A percentile compares a stretch with the other conserved stretches of the same genome.
Evolutionary conservation across 1,140 invertebrate species (phyloP).

Genomic region (Macrosteles quadrilineatus): DNA sequence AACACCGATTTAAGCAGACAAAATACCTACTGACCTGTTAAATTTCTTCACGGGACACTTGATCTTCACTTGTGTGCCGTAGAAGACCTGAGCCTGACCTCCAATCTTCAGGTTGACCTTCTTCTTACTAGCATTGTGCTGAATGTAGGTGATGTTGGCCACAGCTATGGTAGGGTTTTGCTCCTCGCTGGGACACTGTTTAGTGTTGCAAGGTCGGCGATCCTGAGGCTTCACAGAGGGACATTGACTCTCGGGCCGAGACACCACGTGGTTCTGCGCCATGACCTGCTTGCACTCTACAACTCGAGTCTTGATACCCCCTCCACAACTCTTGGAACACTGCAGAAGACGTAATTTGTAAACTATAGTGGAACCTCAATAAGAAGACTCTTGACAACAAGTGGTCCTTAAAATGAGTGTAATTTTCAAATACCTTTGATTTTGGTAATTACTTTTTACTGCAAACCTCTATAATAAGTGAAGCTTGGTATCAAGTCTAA

Average conservation of each 20-base stretch:
- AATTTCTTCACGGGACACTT: slow-evolving; percentile 86
- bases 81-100: slow-evolving; percentile 79
- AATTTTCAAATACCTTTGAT: too few relatives aligned
- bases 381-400: too few relatives aligned
- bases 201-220: slow-evolving; percentile 80
- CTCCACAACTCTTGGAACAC: slow-evolving; percentile 90
- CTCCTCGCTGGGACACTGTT: slow-evolving; percentile 68
- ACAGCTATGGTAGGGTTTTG: slow-evolving; percentile 60
- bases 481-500: too few relatives aligned
- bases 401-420: too few relatives aligned
- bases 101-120: slow-evolving; percentile 81
- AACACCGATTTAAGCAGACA: too few relatives aligned
- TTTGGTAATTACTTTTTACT: too few relatives aligned
- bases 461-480: too few relatives aligned
- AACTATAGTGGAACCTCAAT: too few relatives aligned
- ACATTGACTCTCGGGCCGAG: slow-evolving; percentile 70
- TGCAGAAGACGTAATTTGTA: too few relatives aligned
- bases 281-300: slow-evolving; percentile 90
- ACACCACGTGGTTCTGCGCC: slow-evolving; percentile 81
- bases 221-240: slow-evolving; percentile 64
- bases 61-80: slow-evolving; percentile 84
- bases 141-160: slow-evolving; percentile 72
- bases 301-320: slow-evolving; percentile 71
- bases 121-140: slow-evolving; percentile 73
- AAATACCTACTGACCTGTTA: slow-evolving; percentile 56